Evolutionary conservation across 2,113 vertebrate species (phyloP), one percentile per base, ranked within the genome.

Genomic region (Scolopax mira): DNA sequence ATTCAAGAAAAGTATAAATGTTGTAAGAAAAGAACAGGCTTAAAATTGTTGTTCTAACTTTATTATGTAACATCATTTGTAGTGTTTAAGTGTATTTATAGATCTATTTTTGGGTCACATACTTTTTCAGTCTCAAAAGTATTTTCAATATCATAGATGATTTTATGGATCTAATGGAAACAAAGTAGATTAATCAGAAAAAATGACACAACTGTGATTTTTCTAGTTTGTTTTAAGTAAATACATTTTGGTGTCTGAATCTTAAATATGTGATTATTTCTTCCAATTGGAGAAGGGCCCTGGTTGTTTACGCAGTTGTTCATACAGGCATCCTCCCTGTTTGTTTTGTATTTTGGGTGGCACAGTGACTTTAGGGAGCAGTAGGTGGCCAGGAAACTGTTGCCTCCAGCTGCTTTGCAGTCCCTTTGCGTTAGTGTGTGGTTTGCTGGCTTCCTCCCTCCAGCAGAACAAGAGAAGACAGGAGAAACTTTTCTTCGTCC

Each of bases 341-440:
- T 21, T 67, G 22, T 33, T 64, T 13, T 37, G 11, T 7, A 17
- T 57, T 51, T 28, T 22, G 54, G 13, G 18, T 67, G 75, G 8
- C 49, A 10, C 13, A 7, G 30, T 72, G 58, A 31, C 46, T 35
- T 27, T 13, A 1, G 52, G 46, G 48, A 9, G 22, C 2, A 4
- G n/a, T 33, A 19, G 1, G 2, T 65, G 66, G 30, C 61, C 42
- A 18, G 35, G 33, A 21, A 31, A n/a, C 41, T 0, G 0, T 48
- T 46, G 54, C 64, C 49, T 54, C 18, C 41, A 6, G 15, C 61
- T 28, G 37, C 33, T 41, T 13, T 46, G 30, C 49, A 16, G 35
- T 57, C 52, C 28, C 33, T 64, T 33, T 0, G 0, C 15, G 51
- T 9, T 60, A 37, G 27, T 18, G 54, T 27, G 67, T 13, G 3